Percentiles rank a stretch among this genome's conserved stretches.
Evolutionary conservation across 2,797 vertebrate species (phyloP).

Genomic region (Clarias pachynema): DNA sequence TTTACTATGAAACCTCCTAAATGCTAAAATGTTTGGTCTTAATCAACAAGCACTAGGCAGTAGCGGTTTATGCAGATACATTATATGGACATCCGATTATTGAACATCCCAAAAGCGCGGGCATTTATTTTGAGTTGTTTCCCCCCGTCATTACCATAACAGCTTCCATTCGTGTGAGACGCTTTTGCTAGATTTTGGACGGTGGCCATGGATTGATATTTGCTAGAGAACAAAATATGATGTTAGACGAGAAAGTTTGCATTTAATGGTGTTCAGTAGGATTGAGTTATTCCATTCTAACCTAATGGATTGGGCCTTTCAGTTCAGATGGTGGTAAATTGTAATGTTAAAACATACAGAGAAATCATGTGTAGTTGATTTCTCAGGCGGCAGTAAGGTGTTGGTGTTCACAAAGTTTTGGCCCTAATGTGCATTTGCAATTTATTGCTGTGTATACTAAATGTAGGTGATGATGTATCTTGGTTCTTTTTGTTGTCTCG

Average conservation of each 20-base stretch:
- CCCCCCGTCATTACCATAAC: neutral
- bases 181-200: neutral
- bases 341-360: neutral
- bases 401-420: neutral
- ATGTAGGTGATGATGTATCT: conserved; percentile 25
- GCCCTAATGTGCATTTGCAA: neutral
- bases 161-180: no score
- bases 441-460: neutral
- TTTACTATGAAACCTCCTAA: neutral
- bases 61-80: neutral
- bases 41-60: neutral
- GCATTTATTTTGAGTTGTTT: neutral
- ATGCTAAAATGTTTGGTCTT: neutral
- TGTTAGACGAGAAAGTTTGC: neutral
- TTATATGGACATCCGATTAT: neutral
- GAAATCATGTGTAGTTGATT: neutral
- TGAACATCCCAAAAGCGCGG: neutral
- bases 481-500: conserved; percentile 33
- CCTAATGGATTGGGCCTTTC: neutral
- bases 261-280: neutral
- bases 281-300: neutral
- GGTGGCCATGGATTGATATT: neutral
- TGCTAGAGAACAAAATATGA: neutral
- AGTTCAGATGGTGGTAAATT: no score
- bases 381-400: neutral